Evolutionary conservation across 2,888 invertebrate species (phyloP).

Genomic region (Chrysolina haemoptera): DNA sequence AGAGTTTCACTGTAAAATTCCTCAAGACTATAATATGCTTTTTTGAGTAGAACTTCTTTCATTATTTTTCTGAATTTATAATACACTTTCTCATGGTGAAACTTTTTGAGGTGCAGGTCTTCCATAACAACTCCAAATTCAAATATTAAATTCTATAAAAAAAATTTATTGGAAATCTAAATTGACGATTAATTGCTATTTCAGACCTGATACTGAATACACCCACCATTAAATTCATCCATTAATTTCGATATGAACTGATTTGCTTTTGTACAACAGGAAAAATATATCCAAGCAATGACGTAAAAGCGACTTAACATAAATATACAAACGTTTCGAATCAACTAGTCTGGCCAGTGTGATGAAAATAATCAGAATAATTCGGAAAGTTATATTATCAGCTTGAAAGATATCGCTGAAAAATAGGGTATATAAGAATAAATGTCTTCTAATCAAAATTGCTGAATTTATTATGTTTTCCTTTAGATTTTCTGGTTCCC

Average conservation of each 20-base stretch:
- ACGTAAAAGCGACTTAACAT: slow-evolving; percentile 29
- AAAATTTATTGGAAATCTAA: slow-evolving; percentile 4
- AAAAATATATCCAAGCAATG: slow-evolving; percentile 19
- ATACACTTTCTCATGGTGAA: too few relatives aligned
- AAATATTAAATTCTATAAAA: not conserved
- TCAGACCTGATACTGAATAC: not conserved
- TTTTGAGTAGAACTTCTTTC: too few relatives aligned
- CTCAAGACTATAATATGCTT: too few relatives aligned
- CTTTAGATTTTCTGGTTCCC: too few relatives aligned
- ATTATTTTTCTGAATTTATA: too few relatives aligned
- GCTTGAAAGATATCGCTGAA: too few relatives aligned
- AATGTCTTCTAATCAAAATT: too few relatives aligned
- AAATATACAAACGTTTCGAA: slow-evolving; percentile 32
- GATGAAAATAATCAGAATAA: slow-evolving; percentile 18
- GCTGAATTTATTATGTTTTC: too few relatives aligned
- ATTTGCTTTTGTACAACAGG: not conserved
- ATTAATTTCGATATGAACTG: slow-evolving; percentile 24
- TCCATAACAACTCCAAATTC: not conserved
- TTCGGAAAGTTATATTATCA: not conserved
- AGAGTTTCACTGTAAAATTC: too few relatives aligned
- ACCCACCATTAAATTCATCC: slow-evolving; percentile 16
- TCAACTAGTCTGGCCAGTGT: slow-evolving; percentile 13
- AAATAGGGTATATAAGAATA: too few relatives aligned
- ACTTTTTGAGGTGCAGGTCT: too few relatives aligned
- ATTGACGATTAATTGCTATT: not conserved